Base-by-base conservation (phyloP, 2,888 invertebrate species). In the Chloroclysta siterata region DNA sequence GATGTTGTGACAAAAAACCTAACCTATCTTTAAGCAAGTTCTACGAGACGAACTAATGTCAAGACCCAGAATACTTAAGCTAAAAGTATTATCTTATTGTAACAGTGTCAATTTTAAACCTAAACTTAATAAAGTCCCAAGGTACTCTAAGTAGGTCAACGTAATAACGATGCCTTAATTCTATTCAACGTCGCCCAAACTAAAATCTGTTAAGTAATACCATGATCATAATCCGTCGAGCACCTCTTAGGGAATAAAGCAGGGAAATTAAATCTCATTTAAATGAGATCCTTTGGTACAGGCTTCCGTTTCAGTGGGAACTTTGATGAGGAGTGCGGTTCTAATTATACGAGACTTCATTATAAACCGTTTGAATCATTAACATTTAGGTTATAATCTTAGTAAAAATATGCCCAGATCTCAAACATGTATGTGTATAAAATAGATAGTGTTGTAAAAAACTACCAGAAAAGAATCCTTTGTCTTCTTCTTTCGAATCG, bases 241-340 rank as follows among this genome's bases (percentile, higher is more conserved):
- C 70, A 63, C 70, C 70, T 71, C 73, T 74, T 61, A 53, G 61
- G 63, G 70, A 71, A 63, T 72, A 73, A 73, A 77, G 72, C 71
- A 69, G 71, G 66, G 63, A 76, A 78, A 81, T 82, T 74, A 80
- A 80, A 75, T 78, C 77, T 80, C 78, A 76, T 81, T 81, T 74
- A 77, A 79, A 80, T 81, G 79, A 79, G 81, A 79, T 79, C 79
- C 77, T 80, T 80, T 77, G 78, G 78, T 79, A 79, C 74, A 79
- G 79, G 74, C 72, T 72, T 76, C 71, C 71, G 72, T 77, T 77
- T 75, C 72, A 64, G 72, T 61, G 75, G 75, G 77, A 80, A 77
- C 76, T 78, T 78, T 78, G 73, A 78, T 56, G 60, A 53, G 50
- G 46, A 46, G 57, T 53, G 55, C 29, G 58, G 53, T 56, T 39